These are phyloP conservation scores for Eupelmus urozonus DNA, from an alignment of 2,888 invertebrate species.

Conservation along the genomic window DNA sequence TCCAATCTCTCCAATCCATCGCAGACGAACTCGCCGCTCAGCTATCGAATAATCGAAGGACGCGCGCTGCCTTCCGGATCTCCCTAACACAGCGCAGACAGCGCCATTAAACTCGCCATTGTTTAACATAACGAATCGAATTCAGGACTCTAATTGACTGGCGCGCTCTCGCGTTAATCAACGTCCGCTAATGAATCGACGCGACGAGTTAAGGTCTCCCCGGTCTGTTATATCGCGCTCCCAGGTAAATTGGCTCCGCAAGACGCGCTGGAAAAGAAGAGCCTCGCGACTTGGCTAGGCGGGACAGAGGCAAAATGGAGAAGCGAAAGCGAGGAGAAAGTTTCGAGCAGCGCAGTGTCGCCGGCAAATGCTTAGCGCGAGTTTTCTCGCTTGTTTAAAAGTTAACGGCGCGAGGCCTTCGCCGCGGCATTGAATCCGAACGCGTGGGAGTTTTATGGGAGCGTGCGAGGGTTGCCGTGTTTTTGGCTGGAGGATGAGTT, in stretches of 20 bases:
- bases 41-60: conserved; percentile 11
- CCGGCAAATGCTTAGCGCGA: background rate
- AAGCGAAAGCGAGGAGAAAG: background rate
- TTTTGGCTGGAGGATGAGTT: background rate
- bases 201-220: background rate
- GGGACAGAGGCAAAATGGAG: background rate
- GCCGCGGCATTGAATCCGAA: background rate
- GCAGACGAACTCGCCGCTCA: too few relatives aligned
- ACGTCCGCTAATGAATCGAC: conserved; percentile 31
- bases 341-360: background rate
- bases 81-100: background rate
- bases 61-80: too few relatives aligned
- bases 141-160: conserved; percentile 36
- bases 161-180: conserved; percentile 35
- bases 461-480: background rate
- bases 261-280: conserved; percentile 3
- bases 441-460: too few relatives aligned
- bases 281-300: too few relatives aligned
- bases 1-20: too few relatives aligned
- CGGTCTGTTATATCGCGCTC: background rate
- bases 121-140: conserved; percentile 49
- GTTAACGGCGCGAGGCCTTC: background rate
- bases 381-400: conserved; percentile 17
- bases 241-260: conserved; percentile 1
- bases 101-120: conserved; percentile 34